phyloP scores from a whole-genome alignment of 1,140 invertebrate species.

The Tetragnatha versicolor region DNA sequence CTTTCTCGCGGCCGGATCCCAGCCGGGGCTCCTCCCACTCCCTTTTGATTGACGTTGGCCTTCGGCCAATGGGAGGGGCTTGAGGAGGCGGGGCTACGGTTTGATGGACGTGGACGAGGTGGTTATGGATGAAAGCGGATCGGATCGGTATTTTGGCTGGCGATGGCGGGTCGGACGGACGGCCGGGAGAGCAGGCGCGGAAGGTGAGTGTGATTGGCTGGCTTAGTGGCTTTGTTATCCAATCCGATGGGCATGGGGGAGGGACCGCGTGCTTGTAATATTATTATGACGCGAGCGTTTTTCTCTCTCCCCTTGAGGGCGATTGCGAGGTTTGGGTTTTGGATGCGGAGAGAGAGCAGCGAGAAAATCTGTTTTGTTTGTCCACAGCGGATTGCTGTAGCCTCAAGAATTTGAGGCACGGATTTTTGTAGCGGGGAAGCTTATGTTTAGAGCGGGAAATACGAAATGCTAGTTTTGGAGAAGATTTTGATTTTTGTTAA shows the following conservation, averaged over 20 bases:
- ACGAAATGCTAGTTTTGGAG: no score
- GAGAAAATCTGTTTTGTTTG: no score
- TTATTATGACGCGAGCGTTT: conserved; percentile 45
- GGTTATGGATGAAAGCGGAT: conserved; percentile 36
- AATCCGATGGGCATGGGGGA: conserved; percentile 53
- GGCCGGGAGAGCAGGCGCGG: conserved; percentile 29
- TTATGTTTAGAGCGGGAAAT: no score
- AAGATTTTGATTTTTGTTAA: no score
- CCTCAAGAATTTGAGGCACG: no score
- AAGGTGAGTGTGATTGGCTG: conserved; percentile 55
- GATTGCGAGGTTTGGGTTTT: no score
- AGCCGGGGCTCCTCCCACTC: conserved; percentile 21
- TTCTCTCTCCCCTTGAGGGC: no score
- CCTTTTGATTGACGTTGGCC: conserved; percentile 25
- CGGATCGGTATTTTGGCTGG: conserved; percentile 50
- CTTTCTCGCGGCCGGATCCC: background rate
- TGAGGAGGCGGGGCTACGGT: background rate
- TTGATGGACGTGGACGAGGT: conserved; percentile 16
- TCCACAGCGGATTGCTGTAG: no score
- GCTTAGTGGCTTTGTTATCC: conserved; percentile 55
- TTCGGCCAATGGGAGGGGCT: conserved; percentile 2
- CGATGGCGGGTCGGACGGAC: conserved; percentile 46
- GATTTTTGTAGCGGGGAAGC: no score
- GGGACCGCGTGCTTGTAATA: conserved; percentile 49
- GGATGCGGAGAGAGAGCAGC: no score